Conservation (phyloP, 2,888 invertebrate genomes). For the Thelaira solivaga region DNA sequence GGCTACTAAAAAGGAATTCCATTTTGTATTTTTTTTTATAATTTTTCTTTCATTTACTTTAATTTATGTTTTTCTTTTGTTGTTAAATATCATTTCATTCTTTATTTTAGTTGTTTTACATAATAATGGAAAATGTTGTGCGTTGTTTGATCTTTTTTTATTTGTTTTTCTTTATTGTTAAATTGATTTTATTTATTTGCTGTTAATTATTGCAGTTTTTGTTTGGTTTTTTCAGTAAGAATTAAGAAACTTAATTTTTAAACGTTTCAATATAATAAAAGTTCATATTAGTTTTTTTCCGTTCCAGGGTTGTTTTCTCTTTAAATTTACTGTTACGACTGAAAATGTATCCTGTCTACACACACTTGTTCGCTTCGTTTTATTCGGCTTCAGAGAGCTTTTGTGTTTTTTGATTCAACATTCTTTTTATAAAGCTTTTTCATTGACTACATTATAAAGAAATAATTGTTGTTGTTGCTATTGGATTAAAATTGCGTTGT, state of each 20-base stretch:
- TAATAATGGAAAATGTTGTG: conserved; percentile 4
- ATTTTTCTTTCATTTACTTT: background rate
- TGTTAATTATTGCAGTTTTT: background rate
- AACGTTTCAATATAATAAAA: conserved; percentile 13
- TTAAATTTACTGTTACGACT: conserved; percentile 64
- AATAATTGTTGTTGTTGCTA: conserved; percentile 30
- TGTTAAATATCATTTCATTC: background rate
- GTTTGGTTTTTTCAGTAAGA: conserved; percentile 8
- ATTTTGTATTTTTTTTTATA: conserved; percentile 15
- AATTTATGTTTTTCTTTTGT: conserved; percentile 1
- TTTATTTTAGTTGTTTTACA: too few relatives aligned
- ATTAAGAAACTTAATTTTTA: conserved; percentile 19
- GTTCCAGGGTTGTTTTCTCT: conserved; percentile 64
- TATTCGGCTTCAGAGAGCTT: conserved; percentile 64
- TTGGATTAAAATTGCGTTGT: conserved; percentile 21
- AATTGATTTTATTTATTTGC: background rate
- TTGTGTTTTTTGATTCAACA: conserved; percentile 18
- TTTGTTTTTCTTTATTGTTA: too few relatives aligned
- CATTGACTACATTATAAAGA: conserved; percentile 56
- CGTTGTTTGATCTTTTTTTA: conserved; percentile 4
- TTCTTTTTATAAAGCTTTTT: conserved; percentile 65
- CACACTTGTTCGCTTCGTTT: conserved; percentile 74
- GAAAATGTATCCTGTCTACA: conserved; percentile 68
- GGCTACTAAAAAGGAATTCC: background rate
- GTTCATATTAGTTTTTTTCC: conserved; percentile 19